Conservation (phyloP, 2,888 invertebrate genomes). For the Diaperis boleti region DNA sequence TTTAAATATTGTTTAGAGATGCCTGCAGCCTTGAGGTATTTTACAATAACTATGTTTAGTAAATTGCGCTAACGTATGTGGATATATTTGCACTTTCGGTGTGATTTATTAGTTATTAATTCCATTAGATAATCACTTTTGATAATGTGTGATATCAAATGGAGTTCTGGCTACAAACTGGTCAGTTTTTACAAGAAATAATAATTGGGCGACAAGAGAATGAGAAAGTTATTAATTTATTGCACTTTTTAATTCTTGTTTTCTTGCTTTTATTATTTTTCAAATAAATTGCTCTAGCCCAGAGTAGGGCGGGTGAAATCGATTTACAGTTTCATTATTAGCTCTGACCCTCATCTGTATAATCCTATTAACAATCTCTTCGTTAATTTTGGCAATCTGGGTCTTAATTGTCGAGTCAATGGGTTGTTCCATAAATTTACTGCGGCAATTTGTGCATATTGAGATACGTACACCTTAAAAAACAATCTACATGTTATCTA, state of each 20-base stretch:
- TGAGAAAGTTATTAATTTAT: no score
- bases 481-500: no score
- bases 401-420: no score
- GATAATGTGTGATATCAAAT: background rate
- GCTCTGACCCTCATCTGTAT: background rate
- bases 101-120: background rate
- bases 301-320: background rate
- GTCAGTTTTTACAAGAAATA: no score
- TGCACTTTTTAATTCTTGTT: no score
- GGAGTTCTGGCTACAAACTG: no score
- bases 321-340: background rate
- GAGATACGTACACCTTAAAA: no score
- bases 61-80: no score
- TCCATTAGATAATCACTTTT: constrained; percentile 1
- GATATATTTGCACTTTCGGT: background rate
- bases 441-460: no score
- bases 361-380: background rate
- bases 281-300: background rate
- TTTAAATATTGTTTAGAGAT: background rate
- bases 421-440: no score
- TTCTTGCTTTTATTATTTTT: no score
- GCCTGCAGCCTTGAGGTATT: background rate
- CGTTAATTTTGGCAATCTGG: background rate
- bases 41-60: background rate
- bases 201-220: no score